A percentile compares a stretch with the other conserved stretches of the same genome.
phyloP scores from a whole-genome alignment of 2,888 invertebrate genomes.

The Allacma fusca region DNA sequence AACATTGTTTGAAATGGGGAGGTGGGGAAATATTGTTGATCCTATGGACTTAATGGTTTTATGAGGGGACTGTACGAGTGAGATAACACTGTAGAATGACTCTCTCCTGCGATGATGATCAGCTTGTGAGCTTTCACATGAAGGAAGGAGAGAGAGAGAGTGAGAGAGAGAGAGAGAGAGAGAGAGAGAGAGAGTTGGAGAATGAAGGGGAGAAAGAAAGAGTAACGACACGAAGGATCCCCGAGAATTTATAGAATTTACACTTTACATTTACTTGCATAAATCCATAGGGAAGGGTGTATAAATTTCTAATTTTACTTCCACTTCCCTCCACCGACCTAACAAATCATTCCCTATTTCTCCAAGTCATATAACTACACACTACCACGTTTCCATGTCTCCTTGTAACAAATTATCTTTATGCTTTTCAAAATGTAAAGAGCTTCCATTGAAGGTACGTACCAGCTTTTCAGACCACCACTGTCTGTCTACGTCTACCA shows the following conservation, averaged over 20 bases:
- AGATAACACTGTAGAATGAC: neutral
- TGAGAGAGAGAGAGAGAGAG: slow-evolving; percentile 6
- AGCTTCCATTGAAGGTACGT: neutral
- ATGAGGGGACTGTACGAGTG: no score
- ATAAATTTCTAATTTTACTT: slow-evolving; percentile 18
- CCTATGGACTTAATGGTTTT: no score
- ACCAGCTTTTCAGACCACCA: neutral
- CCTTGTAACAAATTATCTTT: slow-evolving; percentile 20
- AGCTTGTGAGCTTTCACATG: slow-evolving; percentile 36
- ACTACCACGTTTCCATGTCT: neutral
- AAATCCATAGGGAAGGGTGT: slow-evolving; percentile 9
- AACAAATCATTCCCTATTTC: neutral
- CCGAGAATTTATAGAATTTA: slow-evolving; percentile 1
- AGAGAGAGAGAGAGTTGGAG: slow-evolving; percentile 18
- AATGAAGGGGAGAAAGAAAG: slow-evolving; percentile 23
- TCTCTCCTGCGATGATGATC: slow-evolving; percentile 24
- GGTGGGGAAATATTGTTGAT: no score
- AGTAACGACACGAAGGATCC: neutral
- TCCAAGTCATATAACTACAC: slow-evolving; percentile 9
- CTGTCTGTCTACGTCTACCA: no score
- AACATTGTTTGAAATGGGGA: no score
- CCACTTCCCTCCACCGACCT: neutral
- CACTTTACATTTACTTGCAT: slow-evolving; percentile 1
- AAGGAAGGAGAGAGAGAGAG: slow-evolving; percentile 19
- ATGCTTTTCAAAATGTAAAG: neutral